Percentiles rank a stretch among this genome's conserved stretches.
Evolutionary conservation across 2,113 vertebrate genomes (phyloP).

Genomic region (Gymnarchus niloticus): DNA sequence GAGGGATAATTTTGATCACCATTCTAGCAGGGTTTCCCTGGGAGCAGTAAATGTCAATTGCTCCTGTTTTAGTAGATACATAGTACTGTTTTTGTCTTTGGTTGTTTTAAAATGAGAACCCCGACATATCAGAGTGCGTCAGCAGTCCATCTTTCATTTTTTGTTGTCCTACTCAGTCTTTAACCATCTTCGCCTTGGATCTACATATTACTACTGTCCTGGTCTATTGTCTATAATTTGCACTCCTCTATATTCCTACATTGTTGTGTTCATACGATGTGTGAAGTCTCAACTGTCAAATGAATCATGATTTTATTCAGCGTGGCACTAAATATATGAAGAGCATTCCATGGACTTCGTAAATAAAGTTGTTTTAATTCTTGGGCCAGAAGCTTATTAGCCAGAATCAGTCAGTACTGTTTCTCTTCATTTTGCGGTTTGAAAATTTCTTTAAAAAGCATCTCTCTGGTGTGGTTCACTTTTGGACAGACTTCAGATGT

Average conservation of each 20-base stretch:
- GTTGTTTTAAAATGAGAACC: not conserved
- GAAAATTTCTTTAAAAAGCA: not conserved
- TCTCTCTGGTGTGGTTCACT: not conserved
- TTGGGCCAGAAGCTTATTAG: not conserved
- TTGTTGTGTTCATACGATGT: not conserved
- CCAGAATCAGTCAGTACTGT: not conserved
- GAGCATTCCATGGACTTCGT: not conserved
- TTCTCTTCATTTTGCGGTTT: not conserved
- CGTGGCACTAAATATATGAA: not conserved
- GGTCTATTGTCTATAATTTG: not conserved
- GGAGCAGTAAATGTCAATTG: no score
- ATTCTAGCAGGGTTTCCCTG: not conserved
- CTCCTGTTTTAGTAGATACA: not conserved
- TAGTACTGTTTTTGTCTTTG: not conserved
- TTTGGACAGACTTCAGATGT: constrained; percentile 73
- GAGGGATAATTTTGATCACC: no score
- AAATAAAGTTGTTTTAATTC: not conserved
- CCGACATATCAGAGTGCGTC: not conserved
- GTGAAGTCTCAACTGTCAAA: not conserved
- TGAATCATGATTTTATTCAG: not conserved
- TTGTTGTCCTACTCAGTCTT: not conserved
- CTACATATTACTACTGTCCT: not conserved
- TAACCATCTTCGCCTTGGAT: not conserved
- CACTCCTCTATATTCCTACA: not conserved
- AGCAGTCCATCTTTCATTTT: not conserved